Conservation (phyloP, 2,888 invertebrate species). For the Maniola hyperantus region DNA sequence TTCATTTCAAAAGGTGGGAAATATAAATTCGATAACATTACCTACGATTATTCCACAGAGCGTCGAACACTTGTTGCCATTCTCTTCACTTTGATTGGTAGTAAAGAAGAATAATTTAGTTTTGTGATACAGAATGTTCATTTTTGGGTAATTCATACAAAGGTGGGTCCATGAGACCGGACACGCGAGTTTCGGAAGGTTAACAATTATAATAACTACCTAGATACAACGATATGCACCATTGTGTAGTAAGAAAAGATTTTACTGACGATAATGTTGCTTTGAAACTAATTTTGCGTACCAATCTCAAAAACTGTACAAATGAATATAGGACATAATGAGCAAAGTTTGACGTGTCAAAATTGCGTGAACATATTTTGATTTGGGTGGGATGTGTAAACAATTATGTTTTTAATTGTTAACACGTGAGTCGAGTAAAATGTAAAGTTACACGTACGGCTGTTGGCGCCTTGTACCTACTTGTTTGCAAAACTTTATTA, state of each 20-base stretch:
- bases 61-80: no score
- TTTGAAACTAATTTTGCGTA: neutral
- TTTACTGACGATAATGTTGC: constrained; percentile 17
- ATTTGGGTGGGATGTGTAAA: neutral
- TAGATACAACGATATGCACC: constrained; percentile 3
- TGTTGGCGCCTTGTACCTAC: neutral
- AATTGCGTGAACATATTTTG: neutral
- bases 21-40: no score
- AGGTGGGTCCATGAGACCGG: no score
- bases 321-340: constrained; percentile 3
- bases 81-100: no score
- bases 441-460: constrained; percentile 11
- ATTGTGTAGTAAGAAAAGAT: constrained; percentile 18
- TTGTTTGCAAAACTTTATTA: neutral
- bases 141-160: no score
- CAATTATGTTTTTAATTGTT: constrained; percentile 18
- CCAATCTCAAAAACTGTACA: neutral
- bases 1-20: no score
- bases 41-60: no score
- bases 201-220: constrained; percentile 1
- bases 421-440: constrained; percentile 15
- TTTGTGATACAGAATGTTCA: no score
- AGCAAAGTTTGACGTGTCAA: neutral
- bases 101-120: no score
- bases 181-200: no score